phyloP scores from a whole-genome alignment of 2,888 invertebrate genomes.

The Chesias legatella region DNA sequence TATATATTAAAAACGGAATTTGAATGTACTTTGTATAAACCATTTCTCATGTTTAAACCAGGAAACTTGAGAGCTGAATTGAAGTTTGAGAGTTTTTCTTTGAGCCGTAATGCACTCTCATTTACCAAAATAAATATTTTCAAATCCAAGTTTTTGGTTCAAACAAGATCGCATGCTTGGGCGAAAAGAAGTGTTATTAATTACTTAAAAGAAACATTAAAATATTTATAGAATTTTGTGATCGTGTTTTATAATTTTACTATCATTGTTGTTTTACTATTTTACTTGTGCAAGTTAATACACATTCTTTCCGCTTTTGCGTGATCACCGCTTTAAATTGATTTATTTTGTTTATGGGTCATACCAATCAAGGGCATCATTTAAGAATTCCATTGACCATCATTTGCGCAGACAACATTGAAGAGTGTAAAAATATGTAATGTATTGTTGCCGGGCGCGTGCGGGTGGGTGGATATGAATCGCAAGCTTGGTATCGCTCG shows the following conservation, averaged over 20 bases:
- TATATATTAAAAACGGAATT: conserved; percentile 22
- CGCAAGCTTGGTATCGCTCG: conserved; percentile 36
- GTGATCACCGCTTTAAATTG: conserved; percentile 75
- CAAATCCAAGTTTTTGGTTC: no score
- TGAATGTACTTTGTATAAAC: conserved; percentile 45
- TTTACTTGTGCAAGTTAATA: conserved; percentile 63
- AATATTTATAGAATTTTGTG: conserved; percentile 57
- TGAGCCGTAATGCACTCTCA: no score
- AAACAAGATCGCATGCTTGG: conserved; percentile 71
- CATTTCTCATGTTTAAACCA: conserved; percentile 58
- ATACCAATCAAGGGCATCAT: conserved; percentile 15
- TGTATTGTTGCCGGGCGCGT: conserved; percentile 59
- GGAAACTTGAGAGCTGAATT: conserved; percentile 25
- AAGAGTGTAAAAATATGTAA: conserved; percentile 26
- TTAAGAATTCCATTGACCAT: conserved; percentile 15
- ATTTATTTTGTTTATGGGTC: conserved; percentile 37
- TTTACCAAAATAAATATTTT: no score
- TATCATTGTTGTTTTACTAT: conserved; percentile 63
- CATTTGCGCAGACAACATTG: conserved; percentile 33
- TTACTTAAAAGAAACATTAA: conserved; percentile 26
- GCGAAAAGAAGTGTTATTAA: conserved; percentile 72
- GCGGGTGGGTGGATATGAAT: conserved; percentile 52
- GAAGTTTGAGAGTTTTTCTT: conserved; percentile 7
- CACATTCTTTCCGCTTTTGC: conserved; percentile 80
- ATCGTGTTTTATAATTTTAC: conserved; percentile 62